phyloP scores from a whole-genome alignment of 2,888 invertebrate species.

The Cataglyphis albicans region DNA sequence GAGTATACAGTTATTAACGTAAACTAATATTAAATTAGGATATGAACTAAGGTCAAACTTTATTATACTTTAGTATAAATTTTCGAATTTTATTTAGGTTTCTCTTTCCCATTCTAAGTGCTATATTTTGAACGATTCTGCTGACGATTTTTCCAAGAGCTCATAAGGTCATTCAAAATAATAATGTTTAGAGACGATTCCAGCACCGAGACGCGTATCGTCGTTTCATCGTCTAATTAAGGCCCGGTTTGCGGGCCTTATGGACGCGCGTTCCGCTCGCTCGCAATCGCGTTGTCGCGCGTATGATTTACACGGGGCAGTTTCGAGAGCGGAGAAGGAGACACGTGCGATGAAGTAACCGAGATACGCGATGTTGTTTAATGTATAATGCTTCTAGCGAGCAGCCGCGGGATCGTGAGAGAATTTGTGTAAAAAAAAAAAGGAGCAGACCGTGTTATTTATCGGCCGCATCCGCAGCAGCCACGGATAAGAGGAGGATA shows the following conservation, averaged over 20 bases:
- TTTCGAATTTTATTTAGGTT: not conserved
- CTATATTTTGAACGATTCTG: not conserved
- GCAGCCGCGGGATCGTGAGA: conserved; percentile 63
- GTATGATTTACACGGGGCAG: conserved; percentile 80
- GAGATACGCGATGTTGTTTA: conserved; percentile 80
- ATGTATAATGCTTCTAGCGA: conserved; percentile 53
- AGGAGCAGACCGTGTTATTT: conserved; percentile 44
- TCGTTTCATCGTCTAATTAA: conserved; percentile 78
- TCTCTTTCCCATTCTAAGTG: not conserved
- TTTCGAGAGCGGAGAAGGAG: conserved; percentile 76
- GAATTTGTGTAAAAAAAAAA: conserved; percentile 62
- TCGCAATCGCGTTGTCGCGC: conserved; percentile 63
- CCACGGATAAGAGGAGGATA: conserved; percentile 34
- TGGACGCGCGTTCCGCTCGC: conserved; percentile 51
- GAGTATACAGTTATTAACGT: not conserved
- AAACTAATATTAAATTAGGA: not conserved
- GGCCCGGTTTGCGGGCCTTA: conserved; percentile 58
- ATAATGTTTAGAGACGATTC: conserved; percentile 8
- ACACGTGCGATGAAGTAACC: conserved; percentile 80
- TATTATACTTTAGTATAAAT: not conserved
- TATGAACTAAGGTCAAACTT: not conserved
- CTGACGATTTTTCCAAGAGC: conserved; percentile 14
- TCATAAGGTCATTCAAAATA: not conserved
- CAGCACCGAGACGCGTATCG: conserved; percentile 52
- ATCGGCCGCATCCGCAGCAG: conserved; percentile 29